Conservation (phyloP, 2,888 invertebrate species). For the Peribatodes rhomboidaria region DNA sequence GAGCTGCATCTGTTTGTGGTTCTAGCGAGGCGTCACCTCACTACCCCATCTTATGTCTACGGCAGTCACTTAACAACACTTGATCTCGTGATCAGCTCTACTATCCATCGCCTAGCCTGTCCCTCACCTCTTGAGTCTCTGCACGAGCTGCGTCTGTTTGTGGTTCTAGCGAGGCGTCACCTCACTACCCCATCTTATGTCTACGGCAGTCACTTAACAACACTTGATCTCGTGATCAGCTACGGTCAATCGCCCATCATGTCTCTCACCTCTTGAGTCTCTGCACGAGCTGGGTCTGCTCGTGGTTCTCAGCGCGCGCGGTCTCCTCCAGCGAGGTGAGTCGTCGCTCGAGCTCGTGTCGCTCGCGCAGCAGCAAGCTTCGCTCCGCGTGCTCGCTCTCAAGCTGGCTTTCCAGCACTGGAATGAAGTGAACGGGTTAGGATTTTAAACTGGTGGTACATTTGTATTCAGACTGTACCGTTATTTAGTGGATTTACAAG, state of each 20-base stretch:
- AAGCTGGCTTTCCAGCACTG: constrained; percentile 95
- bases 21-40: too few species aligned
- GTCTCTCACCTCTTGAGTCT: constrained; percentile 88
- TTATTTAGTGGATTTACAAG: too few species aligned
- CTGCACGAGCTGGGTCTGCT: constrained; percentile 90
- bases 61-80: too few species aligned
- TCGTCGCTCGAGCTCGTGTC: constrained; percentile 96
- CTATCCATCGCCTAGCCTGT: background rate
- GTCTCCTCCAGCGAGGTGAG: constrained; percentile 92
- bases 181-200: too few species aligned
- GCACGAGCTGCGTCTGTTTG: constrained; percentile 90
- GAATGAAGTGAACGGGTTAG: background rate
- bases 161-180: constrained; percentile 91
- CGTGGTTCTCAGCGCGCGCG: constrained; percentile 90
- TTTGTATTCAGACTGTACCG: too few species aligned
- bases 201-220: too few species aligned
- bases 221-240: too few species aligned
- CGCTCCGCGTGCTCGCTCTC: constrained; percentile 98
- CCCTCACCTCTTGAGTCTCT: constrained; percentile 89
- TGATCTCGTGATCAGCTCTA: too few species aligned
- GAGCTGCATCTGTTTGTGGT: too few species aligned
- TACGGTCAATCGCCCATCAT: background rate
- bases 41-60: too few species aligned
- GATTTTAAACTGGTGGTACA: too few species aligned
- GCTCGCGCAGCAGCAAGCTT: constrained; percentile 93